These are phyloP conservation scores for Gorsachius magnificus DNA, from an alignment of 2,797 vertebrate species.

Conservation along the genomic window DNA sequence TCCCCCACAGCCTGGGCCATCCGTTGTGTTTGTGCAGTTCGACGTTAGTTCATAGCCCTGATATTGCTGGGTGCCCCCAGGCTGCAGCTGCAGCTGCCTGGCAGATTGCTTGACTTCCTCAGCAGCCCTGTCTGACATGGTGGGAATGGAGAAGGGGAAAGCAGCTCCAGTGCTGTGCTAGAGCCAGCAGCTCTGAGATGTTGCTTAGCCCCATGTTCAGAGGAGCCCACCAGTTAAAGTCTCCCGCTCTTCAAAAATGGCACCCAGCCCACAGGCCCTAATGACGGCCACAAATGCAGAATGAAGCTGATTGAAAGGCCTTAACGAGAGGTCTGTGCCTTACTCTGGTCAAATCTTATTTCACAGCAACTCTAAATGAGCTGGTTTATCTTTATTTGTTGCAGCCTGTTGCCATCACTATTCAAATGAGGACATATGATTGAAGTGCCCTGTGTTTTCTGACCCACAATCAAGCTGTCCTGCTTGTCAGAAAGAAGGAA, in stretches of 20 bases:
- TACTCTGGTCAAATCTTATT: neutral
- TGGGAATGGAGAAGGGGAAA: neutral
- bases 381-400: neutral
- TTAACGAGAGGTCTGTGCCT: neutral
- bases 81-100: neutral
- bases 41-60: neutral
- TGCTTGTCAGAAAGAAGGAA: neutral
- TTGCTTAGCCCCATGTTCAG: fast-evolving
- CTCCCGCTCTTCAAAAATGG: neutral
- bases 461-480: fast-evolving
- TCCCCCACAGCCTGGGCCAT: neutral
- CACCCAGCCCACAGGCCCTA: neutral
- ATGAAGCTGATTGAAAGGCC: neutral
- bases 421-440: neutral
- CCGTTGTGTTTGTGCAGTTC: neutral
- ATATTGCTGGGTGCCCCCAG: neutral
- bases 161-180: neutral
- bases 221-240: neutral
- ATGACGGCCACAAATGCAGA: neutral
- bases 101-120: neutral
- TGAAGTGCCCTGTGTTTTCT: neutral
- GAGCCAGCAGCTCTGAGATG: neutral
- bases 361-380: neutral
- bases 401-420: neutral
- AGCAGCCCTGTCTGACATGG: neutral